Evolutionary conservation across 2,888 invertebrate species (phyloP).

Genomic region (Ptychoptera albimana): DNA sequence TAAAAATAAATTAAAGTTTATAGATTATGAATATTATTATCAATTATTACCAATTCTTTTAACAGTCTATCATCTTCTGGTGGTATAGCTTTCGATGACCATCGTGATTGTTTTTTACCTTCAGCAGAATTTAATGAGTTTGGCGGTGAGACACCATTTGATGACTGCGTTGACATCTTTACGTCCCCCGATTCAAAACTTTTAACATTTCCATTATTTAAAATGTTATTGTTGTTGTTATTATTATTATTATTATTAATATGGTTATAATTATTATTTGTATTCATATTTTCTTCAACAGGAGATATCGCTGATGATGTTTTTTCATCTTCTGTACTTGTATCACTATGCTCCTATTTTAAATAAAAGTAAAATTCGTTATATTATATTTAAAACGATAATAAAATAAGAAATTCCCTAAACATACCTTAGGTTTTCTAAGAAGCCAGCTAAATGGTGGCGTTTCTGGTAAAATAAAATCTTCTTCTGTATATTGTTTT

Average conservation of each 20-base stretch:
- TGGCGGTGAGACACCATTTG: conserved; percentile 17
- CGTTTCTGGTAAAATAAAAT: conserved; percentile 40
- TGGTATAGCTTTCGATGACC: conserved; percentile 11
- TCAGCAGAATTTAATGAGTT: conserved; percentile 18
- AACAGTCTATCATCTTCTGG: conserved; percentile 27
- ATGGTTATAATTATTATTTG: not conserved
- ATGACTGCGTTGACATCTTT: conserved; percentile 8
- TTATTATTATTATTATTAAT: conserved; percentile 15
- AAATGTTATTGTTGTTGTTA: conserved; percentile 6
- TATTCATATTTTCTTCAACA: conserved; percentile 4
- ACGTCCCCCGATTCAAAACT: conserved; percentile 7
- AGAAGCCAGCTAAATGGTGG: conserved; percentile 46
- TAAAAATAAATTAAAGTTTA: not conserved
- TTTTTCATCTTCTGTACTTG: conserved; percentile 2
- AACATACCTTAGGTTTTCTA: conserved; percentile 15
- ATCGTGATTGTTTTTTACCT: conserved; percentile 10
- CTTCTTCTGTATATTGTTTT: conserved; percentile 36
- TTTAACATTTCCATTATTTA: conserved; percentile 7
- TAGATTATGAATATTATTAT: too few relatives aligned
- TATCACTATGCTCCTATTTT: not conserved
- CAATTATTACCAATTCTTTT: conserved; percentile 21
- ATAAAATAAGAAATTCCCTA: too few relatives aligned
- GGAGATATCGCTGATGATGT: conserved; percentile 3
- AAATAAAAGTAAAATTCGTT: too few relatives aligned
- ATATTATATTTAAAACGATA: too few relatives aligned